Base-by-base conservation (phyloP, 2,113 vertebrate genomes). In the Glareola pratincola region DNA sequence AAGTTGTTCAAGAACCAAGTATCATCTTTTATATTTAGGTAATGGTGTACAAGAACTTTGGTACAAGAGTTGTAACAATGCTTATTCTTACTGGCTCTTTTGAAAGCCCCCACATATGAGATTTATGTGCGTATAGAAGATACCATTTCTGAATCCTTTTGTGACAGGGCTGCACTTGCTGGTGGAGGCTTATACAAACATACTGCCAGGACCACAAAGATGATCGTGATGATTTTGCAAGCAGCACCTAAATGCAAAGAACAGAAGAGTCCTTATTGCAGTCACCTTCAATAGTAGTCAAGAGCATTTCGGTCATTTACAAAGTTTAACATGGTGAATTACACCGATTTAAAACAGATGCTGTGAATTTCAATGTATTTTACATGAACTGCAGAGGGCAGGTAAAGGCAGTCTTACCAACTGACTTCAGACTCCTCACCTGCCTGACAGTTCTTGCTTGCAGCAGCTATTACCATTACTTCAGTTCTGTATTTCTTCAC, bases 121-220 rank as follows among this genome's bases (percentile, higher is more conserved):
- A 86, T 76, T 87, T 93, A 97, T 26, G 86, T 50, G 4, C 8
- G 12, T 74, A 97, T 22, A 53, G 73, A 51, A 68, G 93, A 88
- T 29, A 66, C 56, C 47, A 57, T 60, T 62, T 80, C 72, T 77
- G 79, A 27, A 71, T 96, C 72, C 72, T 76, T 93, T 39, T 47
- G 73, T 56, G 91, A 79, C 19, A 76, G 13, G 14, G 50, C 67
- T 47, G 92, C 59, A 51, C 26, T 59, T 56, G 39, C 41, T 79
- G 60, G 26, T 64, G 98, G 98, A 41, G 98, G 98, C 63, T 98
- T 98, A 90, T 99, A 99, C 37, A 98, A 94, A 81, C 96, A 94
- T 43, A 95, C 24, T 53, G 98, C 97, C 84, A 88, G 30, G 18
- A 96, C 30, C n/a, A 93, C 92, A 97, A 98, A 98, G 94, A 97